These are phyloP conservation scores for Smutsia temminckii DNA, from an alignment of 2,797 vertebrate genomes.

Conservation along the genomic window DNA sequence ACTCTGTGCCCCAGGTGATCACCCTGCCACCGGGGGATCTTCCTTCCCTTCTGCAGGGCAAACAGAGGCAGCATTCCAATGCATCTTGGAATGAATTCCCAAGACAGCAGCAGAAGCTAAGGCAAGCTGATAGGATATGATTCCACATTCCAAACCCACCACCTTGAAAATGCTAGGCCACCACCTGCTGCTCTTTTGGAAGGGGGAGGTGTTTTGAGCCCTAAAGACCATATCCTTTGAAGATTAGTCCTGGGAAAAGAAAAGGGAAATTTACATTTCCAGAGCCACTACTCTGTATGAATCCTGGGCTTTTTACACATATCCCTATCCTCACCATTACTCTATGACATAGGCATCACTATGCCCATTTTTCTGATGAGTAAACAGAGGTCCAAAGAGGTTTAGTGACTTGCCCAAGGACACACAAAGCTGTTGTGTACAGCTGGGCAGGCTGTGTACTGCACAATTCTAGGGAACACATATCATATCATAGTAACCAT, in stretches of 20 bases:
- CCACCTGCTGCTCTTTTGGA: not conserved
- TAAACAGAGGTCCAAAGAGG: not conserved
- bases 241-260: not conserved
- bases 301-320: not conserved
- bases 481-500: not conserved
- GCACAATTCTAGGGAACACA: not conserved
- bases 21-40: not conserved
- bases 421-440: not conserved
- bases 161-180: not conserved
- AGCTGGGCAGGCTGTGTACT: not conserved
- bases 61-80: slow-evolving; percentile 39
- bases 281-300: not conserved
- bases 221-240: not conserved
- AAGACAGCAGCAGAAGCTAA: not conserved
- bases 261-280: not conserved
- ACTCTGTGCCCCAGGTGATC: not conserved
- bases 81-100: slow-evolving; percentile 12
- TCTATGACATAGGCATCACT: not conserved
- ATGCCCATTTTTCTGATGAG: not conserved
- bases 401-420: not conserved
- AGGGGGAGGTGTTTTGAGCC: not conserved
- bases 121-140: not conserved
- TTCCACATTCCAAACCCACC: not conserved
- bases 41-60: not conserved
- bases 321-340: not conserved